Evolutionary conservation across 1,140 invertebrate species (phyloP).

Genomic region (Agrilus planipennis): DNA sequence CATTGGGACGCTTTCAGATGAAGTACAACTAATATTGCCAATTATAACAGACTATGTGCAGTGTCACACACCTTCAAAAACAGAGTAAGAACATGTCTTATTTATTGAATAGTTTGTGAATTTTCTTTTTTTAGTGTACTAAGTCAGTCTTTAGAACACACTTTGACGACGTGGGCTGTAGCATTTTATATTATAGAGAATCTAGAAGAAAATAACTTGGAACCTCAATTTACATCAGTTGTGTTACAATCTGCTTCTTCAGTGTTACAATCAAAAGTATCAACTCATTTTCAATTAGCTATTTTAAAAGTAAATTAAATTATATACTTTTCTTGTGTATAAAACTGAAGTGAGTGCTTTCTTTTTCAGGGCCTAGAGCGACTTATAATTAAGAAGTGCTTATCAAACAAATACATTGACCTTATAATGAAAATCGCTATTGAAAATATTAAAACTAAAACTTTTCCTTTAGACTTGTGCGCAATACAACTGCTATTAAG

Average conservation of each 20-base stretch:
- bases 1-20: slow-evolving; percentile 41
- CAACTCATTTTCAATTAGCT: slow-evolving; percentile 33
- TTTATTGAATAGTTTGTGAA: slow-evolving; percentile 9
- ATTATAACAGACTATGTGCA: slow-evolving; percentile 57
- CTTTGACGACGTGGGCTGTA: slow-evolving; percentile 52
- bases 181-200: slow-evolving; percentile 59
- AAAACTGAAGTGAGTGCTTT: slow-evolving; percentile 1
- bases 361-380: slow-evolving; percentile 58
- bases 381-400: slow-evolving; percentile 42
- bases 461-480: too few relatives aligned
- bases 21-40: slow-evolving; percentile 47
- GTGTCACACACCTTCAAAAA: slow-evolving; percentile 45
- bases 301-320: slow-evolving; percentile 35
- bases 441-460: too few relatives aligned
- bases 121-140: slow-evolving; percentile 32
- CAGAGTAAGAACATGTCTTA: slow-evolving; percentile 34
- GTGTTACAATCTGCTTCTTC: slow-evolving; percentile 34
- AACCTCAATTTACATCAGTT: slow-evolving; percentile 33
- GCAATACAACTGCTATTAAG: too few relatives aligned
- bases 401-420: slow-evolving; percentile 41
- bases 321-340: slow-evolving; percentile 25
- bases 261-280: slow-evolving; percentile 32
- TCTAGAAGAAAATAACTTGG: slow-evolving; percentile 33
- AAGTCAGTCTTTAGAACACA: slow-evolving; percentile 49
- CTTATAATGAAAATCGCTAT: too few relatives aligned